Evolutionary conservation across 1,140 invertebrate species (phyloP).

Genomic region (Oryctes rhinoceros): DNA sequence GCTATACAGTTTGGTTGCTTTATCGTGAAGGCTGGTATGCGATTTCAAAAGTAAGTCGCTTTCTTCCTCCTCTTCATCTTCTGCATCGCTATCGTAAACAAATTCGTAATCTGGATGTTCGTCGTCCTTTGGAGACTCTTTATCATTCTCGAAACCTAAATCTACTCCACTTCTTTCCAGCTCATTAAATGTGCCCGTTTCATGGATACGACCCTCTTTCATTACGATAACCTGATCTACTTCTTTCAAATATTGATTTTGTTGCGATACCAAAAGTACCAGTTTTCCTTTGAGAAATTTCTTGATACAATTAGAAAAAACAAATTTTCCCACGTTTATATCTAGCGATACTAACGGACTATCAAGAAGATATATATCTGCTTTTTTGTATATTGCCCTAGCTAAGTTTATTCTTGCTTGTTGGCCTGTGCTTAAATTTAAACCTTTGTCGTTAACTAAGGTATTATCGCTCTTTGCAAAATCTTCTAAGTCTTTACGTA

Average conservation of each 20-base stretch:
- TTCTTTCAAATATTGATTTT: conserved; percentile 82
- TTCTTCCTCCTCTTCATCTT: conserved; percentile 53
- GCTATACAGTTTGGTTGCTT: conserved; percentile 45
- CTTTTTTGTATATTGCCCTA: conserved; percentile 80
- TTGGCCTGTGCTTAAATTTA: conserved; percentile 85
- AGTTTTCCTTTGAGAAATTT: conserved; percentile 76
- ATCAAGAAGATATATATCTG: conserved; percentile 82
- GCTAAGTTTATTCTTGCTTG: conserved; percentile 90
- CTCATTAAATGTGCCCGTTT: conserved; percentile 61
- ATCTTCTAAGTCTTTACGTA: conserved; percentile 74
- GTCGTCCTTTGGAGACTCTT: conserved; percentile 55
- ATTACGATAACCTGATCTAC: conserved; percentile 75
- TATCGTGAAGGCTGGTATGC: conserved; percentile 45
- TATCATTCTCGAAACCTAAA: conserved; percentile 57
- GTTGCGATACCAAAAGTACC: conserved; percentile 80
- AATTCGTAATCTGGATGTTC: conserved; percentile 46
- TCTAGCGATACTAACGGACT: conserved; percentile 87
- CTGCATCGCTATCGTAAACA: conserved; percentile 60
- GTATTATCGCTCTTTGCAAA: conserved; percentile 78
- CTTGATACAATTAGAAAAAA: conserved; percentile 78
- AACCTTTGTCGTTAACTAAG: conserved; percentile 84
- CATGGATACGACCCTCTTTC: conserved; percentile 65
- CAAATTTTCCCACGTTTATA: conserved; percentile 79
- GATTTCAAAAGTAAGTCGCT: conserved; percentile 11
- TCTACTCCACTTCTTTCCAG: conserved; percentile 58